Conservation (phyloP, 2,113 vertebrate species). For the Zeus faber region DNA sequence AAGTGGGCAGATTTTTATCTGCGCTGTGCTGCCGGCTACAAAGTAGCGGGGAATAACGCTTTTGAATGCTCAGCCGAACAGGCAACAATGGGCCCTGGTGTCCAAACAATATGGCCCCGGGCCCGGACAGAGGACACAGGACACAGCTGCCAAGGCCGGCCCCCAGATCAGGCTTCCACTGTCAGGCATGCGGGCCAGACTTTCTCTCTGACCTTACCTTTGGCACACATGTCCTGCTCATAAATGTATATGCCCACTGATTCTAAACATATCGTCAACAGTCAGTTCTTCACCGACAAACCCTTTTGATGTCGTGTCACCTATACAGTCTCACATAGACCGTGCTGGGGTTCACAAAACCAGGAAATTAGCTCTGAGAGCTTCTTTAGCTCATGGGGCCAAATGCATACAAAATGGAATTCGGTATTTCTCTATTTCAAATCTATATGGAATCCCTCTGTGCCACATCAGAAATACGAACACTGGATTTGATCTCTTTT, state of each 20-base stretch:
- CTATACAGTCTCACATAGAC: background rate
- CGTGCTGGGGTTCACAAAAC: background rate
- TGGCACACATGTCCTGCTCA: slow-evolving; percentile 29
- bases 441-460: background rate
- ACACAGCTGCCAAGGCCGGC: slow-evolving; percentile 54
- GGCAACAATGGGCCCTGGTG: slow-evolving; percentile 69
- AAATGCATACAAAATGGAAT: slow-evolving; percentile 6
- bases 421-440: background rate
- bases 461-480: background rate
- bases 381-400: slow-evolving; percentile 1
- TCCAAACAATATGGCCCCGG: slow-evolving; percentile 68
- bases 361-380: slow-evolving; percentile 12
- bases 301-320: slow-evolving; percentile 6
- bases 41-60: slow-evolving; percentile 74
- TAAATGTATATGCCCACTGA: slow-evolving; percentile 9
- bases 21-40: slow-evolving; percentile 55
- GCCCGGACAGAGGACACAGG: slow-evolving; percentile 42
- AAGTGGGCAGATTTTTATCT: slow-evolving; percentile 85
- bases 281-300: background rate
- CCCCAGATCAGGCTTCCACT: slow-evolving; percentile 14
- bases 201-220: slow-evolving; percentile 32
- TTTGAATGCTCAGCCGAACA: slow-evolving; percentile 78
- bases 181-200: slow-evolving; percentile 3
- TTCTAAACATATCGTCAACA: slow-evolving; percentile 12
- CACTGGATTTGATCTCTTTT: slow-evolving; percentile 5